Evolutionary conservation across 2,113 vertebrate genomes (phyloP).

Genomic region (Geococcyx californianus): DNA sequence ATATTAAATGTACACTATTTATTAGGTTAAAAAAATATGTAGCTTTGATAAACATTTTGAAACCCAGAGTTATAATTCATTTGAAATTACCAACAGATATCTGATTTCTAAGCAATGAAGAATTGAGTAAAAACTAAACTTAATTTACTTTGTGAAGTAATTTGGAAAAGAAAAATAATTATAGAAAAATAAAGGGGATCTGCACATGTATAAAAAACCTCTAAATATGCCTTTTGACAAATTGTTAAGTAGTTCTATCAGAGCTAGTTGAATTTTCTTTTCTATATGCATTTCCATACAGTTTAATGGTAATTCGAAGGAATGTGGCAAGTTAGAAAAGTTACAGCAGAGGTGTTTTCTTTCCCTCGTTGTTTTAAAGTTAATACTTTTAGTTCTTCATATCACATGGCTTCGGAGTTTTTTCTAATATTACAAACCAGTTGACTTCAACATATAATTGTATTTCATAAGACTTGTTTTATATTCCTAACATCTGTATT

Average conservation of each 20-base stretch:
- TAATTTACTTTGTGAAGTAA: background rate
- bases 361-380: background rate
- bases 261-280: background rate
- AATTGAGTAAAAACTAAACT: background rate
- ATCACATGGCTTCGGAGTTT: background rate
- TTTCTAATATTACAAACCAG: background rate
- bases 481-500: background rate
- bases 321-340: background rate
- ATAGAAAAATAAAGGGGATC: background rate
- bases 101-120: background rate
- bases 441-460: background rate
- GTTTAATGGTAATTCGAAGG: background rate
- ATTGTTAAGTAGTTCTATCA: background rate
- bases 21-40: background rate
- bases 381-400: background rate
- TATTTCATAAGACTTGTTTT: background rate
- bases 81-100: background rate
- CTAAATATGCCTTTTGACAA: background rate
- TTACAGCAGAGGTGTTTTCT: background rate
- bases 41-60: background rate
- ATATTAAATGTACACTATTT: background rate
- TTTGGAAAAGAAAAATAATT: background rate
- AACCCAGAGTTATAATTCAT: background rate
- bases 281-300: background rate
- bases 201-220: background rate